Evolutionary conservation across 2,113 vertebrate species (phyloP).

Genomic region (Hypanus sabinus): DNA sequence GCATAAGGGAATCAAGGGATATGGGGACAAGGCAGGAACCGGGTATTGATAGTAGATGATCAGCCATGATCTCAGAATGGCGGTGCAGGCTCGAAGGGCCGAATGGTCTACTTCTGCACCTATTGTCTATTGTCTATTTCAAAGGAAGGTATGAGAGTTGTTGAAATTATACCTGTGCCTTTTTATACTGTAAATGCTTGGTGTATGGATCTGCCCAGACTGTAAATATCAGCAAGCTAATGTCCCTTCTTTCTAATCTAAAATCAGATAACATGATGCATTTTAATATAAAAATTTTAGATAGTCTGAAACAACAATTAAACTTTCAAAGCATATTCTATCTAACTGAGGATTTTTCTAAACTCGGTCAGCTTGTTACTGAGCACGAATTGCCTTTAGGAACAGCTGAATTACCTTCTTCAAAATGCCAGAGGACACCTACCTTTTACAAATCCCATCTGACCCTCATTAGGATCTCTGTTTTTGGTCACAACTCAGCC

Average conservation of each 20-base stretch:
- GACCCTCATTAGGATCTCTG: not conserved
- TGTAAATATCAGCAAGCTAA: not conserved
- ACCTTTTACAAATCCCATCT: not conserved
- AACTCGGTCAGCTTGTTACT: not conserved
- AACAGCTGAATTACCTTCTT: not conserved
- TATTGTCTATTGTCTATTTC: too few relatives aligned
- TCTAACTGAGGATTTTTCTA: not conserved
- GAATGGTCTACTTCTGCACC: too few relatives aligned
- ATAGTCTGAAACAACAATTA: not conserved
- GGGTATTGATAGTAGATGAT: too few relatives aligned
- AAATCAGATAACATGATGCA: not conserved
- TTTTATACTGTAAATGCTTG: not conserved
- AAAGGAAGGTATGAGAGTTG: too few relatives aligned
- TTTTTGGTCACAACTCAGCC: not conserved
- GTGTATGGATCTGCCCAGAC: not conserved
- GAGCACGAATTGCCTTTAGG: not conserved
- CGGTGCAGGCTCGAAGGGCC: too few relatives aligned
- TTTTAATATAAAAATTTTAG: not conserved
- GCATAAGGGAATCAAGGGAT: too few relatives aligned
- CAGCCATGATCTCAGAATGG: too few relatives aligned
- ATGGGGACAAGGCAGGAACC: too few relatives aligned
- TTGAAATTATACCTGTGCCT: not conserved
- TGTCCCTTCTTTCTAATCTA: not conserved
- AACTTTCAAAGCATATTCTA: not conserved
- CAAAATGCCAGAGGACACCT: not conserved